Evolutionary conservation across 1,140 invertebrate species (phyloP), one percentile per base, ranked within the genome.

Genomic region (Dysdera silvatica): DNA sequence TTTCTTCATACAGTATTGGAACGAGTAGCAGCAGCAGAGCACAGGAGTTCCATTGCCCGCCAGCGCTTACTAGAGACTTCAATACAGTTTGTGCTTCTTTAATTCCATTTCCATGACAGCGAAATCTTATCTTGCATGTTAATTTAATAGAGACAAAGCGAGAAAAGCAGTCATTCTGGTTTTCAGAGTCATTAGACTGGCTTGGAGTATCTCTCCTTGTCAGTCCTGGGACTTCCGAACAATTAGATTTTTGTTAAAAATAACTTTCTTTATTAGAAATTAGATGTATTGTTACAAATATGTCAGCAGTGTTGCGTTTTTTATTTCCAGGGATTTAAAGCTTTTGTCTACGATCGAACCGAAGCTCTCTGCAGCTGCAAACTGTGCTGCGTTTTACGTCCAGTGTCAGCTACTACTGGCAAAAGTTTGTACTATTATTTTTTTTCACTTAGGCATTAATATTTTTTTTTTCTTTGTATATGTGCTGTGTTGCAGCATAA

Each of bases 311-410:
- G 31, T 61, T 49, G 26, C n/a, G 26, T 26, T 49, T 49, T 32
- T 37, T 56, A 7, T 41, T 57, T 66, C 61, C 32, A 68, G 74
- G 53, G 78, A 80, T 71, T 64, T 80, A 26, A 59, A 80, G 56
- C 70, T 85, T 61, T 73, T 93, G n/a, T 83, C 87, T n/a, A 84
- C 89, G 76, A 87, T 95, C 76, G 91, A 95, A 77, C 80, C 83
- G 20, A 79, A 80, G 18, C 84, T 91, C 71, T 84, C 87, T 51
- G 88, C 91, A 2, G 85, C 89, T 1, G 89, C 91, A 0, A 84
- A 88, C 72, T 95, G 95, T 76, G 85, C 87, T 33, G 84, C 87
- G 31, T 77, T 91, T 24, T 94, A 89, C 68, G 85, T 94, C 55
- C 79, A 61, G 71, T 80, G 78, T 47, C 80, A 75, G 70, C 72